A percentile compares a stretch with the other conserved stretches of the same genome.
Conservation (phyloP, 2,888 invertebrate genomes). For the Aplocera efformata region DNA sequence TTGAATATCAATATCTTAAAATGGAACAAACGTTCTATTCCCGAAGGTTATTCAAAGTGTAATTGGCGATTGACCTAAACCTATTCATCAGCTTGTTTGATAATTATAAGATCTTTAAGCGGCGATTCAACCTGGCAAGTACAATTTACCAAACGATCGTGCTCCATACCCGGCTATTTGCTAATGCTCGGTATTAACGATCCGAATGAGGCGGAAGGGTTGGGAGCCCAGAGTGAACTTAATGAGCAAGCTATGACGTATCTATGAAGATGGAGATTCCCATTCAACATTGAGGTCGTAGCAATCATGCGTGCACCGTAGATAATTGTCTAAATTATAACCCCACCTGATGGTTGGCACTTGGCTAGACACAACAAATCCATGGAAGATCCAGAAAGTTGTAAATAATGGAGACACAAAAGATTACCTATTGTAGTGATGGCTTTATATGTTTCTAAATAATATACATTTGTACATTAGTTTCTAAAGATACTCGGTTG, state of each 20-base stretch:
- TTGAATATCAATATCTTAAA: background rate
- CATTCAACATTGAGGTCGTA: no score
- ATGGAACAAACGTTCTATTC: slow-evolving; percentile 6
- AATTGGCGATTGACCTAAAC: slow-evolving; percentile 21
- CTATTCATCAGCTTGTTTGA: slow-evolving; percentile 25
- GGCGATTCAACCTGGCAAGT: slow-evolving; percentile 34
- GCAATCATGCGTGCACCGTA: no score
- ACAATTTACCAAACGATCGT: slow-evolving; percentile 55
- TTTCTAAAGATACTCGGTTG: no score
- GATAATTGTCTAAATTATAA: no score
- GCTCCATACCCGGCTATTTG: slow-evolving; percentile 50
- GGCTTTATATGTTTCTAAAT: no score
- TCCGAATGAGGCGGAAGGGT: slow-evolving; percentile 39
- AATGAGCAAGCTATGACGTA: slow-evolving; percentile 4
- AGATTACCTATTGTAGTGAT: no score
- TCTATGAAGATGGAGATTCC: no score
- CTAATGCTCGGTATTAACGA: slow-evolving; percentile 52
- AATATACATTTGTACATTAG: no score
- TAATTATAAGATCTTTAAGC: slow-evolving; percentile 31
- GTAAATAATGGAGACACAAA: no score
- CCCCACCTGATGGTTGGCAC: no score
- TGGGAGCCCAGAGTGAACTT: slow-evolving; percentile 21
- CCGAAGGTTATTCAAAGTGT: slow-evolving; percentile 11
- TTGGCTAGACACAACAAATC: no score
- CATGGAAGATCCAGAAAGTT: no score